These are phyloP conservation scores for Mythimna albipuncta DNA, from an alignment of 2,888 invertebrate species.

Conservation along the genomic window DNA sequence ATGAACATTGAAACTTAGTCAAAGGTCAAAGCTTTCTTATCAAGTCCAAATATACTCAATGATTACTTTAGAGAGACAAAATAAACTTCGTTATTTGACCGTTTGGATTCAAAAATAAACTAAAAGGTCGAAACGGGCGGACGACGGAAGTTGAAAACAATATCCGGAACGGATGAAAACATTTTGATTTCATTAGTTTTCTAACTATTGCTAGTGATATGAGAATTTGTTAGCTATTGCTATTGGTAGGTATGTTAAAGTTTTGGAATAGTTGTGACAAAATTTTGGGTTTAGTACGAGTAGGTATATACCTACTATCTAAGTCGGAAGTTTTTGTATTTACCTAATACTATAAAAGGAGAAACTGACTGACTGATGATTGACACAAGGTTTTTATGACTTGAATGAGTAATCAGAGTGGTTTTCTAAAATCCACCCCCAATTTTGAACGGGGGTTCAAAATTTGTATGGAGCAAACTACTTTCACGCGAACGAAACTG, in stretches of 20 bases:
- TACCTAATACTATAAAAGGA: too few species aligned
- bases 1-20: neutral
- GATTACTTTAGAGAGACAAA: slow-evolving; percentile 11
- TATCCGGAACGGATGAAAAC: slow-evolving; percentile 41
- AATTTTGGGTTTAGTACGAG: neutral
- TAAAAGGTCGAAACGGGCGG: slow-evolving; percentile 34
- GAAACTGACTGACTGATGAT: too few species aligned
- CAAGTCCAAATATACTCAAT: neutral
- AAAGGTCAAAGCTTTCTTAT: neutral
- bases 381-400: too few species aligned
- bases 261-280: slow-evolving; percentile 1
- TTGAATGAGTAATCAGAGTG: too few species aligned
- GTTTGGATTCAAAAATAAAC: slow-evolving; percentile 42
- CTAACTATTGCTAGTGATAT: slow-evolving; percentile 39
- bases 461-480: too few species aligned
- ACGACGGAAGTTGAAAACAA: slow-evolving; percentile 51
- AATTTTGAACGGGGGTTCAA: too few species aligned
- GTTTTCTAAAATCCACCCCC: too few species aligned
- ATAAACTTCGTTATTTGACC: slow-evolving; percentile 33
- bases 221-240: slow-evolving; percentile 7
- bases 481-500: too few species aligned
- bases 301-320: too few species aligned
- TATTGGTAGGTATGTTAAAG: neutral
- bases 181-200: slow-evolving; percentile 51
- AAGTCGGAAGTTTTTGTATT: too few species aligned